Evolutionary conservation across 2,797 vertebrate species (phyloP), one percentile per base, ranked within the genome.

Genomic region (Anguilla megastoma): DNA sequence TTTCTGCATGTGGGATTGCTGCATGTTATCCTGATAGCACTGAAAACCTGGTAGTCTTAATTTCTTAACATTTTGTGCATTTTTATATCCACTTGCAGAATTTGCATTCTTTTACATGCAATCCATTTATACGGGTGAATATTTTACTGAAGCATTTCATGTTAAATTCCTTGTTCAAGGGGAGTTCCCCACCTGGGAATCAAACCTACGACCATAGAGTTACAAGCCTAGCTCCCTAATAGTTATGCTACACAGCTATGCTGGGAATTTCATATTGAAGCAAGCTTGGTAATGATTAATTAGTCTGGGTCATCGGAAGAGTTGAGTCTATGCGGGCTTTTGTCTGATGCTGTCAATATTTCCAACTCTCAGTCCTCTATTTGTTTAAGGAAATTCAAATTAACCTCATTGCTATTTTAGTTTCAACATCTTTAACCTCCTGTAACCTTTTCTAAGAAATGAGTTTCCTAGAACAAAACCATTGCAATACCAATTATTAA

Each of bases 401-500:
- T 45, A 80, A 45, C 41, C 36, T 48, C 18, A 80, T 41, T 80
- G 36, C 33, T 76, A 76, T 76, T 80, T 80, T 80, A 45, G 76
- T 9, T 76, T 48, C 76, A 80, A 80, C 76, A 80, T 24, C 14
- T 48, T 36, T 45, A 80, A 45, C 76, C 76, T 80, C 36, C 33
- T 36, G 27, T 36, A 14, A 76, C 71, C 71, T 76, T 45, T 76
- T 36, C 71, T 89, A 50, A 86, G 76, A 87, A 87, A 74, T 52
- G n/a, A 90, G 66, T 91, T 71, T 85, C 12, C 33, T 86, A 30
- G 63, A 69, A 69, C 8, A n/a, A 69, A 69, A 7, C n/a, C 21
- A 18, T 63, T 60, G 88, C 87, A 88, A 88, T 90, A 66, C 30
- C 76, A 33, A 33, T 33, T 76, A 33, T 76, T 30, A 58, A 24